Evolutionary conservation across 2,888 invertebrate genomes (phyloP).

Genomic region (Gandaritis pyraliata): DNA sequence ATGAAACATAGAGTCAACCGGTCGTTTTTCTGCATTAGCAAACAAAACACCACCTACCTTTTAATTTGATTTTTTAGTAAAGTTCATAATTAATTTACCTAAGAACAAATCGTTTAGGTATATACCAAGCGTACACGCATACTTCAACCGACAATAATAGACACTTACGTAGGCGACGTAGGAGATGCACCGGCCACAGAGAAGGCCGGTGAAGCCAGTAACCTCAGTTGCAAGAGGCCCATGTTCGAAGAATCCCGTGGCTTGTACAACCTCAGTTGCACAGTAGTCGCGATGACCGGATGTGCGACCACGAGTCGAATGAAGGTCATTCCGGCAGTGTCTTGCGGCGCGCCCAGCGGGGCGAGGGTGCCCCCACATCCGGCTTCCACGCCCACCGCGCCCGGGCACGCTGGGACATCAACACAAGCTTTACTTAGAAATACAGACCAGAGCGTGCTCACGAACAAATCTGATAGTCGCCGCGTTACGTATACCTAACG

Average conservation of each 20-base stretch:
- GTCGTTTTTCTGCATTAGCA: too few relatives aligned
- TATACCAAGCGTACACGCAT: too few relatives aligned
- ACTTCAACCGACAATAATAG: not conserved
- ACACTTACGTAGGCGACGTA: slow-evolving; percentile 52
- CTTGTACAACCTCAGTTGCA: slow-evolving; percentile 89
- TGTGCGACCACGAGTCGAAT: slow-evolving; percentile 92
- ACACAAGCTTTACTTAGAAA: too few relatives aligned
- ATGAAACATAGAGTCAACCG: too few relatives aligned
- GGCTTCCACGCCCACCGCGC: slow-evolving; percentile 94
- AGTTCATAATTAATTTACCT: too few relatives aligned
- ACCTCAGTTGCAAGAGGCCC: slow-evolving; percentile 93
- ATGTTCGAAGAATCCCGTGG: slow-evolving; percentile 96
- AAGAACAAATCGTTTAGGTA: too few relatives aligned
- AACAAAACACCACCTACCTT: too few relatives aligned
- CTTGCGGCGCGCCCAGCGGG: slow-evolving; percentile 93
- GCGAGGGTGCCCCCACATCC: slow-evolving; percentile 91
- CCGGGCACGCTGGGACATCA: slow-evolving; percentile 89
- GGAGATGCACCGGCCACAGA: slow-evolving; percentile 70
- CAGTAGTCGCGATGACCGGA: slow-evolving; percentile 93
- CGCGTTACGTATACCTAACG: too few relatives aligned
- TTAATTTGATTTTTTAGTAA: too few relatives aligned
- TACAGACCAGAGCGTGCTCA: too few relatives aligned
- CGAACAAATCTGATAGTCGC: too few relatives aligned
- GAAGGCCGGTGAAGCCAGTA: slow-evolving; percentile 94
- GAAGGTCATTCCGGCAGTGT: slow-evolving; percentile 94